These are phyloP conservation scores for Hippasteria phrygiana DNA, from an alignment of 53 echinoderm and acorn worm species.

Conservation along the genomic window DNA sequence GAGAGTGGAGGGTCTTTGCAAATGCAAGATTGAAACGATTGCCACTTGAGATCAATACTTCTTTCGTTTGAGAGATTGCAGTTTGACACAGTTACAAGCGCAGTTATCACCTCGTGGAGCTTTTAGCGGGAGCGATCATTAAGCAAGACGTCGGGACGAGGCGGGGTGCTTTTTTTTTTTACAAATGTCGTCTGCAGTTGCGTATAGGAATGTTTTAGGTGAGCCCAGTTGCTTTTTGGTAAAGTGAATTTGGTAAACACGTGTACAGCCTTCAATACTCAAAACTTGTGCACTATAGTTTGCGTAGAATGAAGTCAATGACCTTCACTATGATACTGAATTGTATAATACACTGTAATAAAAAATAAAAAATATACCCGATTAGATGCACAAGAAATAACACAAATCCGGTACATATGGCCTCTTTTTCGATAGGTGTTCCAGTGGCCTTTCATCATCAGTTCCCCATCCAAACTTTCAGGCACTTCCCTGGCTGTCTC, in stretches of 20 bases:
- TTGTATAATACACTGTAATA: no score
- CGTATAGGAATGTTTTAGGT: not conserved
- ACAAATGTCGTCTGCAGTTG: not conserved
- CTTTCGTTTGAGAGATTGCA: constrained; percentile 9
- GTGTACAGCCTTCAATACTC: not conserved
- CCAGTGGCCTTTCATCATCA: no score
- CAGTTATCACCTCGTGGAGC: constrained; percentile 20
- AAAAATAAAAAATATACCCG: no score
- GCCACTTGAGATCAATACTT: constrained; percentile 40
- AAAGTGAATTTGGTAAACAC: not conserved
- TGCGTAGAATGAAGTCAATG: no score
- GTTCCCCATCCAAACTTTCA: no score
- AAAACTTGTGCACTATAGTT: not conserved
- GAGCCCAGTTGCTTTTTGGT: not conserved
- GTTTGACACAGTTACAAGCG: constrained; percentile 15
- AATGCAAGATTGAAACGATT: constrained; percentile 11
- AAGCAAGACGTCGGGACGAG: not conserved
- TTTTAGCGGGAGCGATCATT: constrained; percentile 8
- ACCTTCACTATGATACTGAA: no score
- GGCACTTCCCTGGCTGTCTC: no score
- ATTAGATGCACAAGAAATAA: no score
- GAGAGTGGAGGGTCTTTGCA: not conserved
- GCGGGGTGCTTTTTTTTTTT: not conserved
- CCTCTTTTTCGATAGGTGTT: no score
- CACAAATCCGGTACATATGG: no score